These are phyloP conservation scores for Gopherus evgoodei DNA, from an alignment of 2,113 vertebrate species.

Conservation along the genomic window DNA sequence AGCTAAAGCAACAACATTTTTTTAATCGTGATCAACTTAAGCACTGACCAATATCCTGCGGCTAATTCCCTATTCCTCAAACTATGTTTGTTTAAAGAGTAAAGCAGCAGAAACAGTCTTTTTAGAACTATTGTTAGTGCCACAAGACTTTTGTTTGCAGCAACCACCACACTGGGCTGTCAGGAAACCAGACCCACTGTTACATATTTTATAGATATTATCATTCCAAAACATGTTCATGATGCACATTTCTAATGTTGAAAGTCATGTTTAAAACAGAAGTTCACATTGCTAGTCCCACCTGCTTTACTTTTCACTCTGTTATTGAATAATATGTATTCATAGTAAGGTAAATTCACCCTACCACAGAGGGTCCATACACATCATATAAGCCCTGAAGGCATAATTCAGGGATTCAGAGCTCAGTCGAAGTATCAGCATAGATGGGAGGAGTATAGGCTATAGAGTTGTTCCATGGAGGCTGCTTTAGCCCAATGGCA, in stretches of 20 bases:
- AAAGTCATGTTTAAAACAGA: background rate
- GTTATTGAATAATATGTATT: background rate
- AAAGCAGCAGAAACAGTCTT: background rate
- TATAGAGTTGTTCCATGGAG: background rate
- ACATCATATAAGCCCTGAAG: background rate
- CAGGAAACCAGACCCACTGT: background rate
- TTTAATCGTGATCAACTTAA: background rate
- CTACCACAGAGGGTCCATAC: background rate
- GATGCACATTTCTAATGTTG: background rate
- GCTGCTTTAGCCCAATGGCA: background rate
- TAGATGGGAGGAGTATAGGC: background rate
- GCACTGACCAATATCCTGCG: background rate
- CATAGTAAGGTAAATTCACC: background rate
- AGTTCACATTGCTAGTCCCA: background rate
- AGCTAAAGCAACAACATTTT: background rate
- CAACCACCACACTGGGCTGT: background rate
- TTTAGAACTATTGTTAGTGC: background rate
- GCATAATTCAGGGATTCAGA: rapidly evolving
- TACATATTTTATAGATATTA: background rate
- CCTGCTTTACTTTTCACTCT: conserved; percentile 15
- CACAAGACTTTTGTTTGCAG: background rate
- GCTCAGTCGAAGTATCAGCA: background rate
- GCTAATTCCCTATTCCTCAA: background rate
- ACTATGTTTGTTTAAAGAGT: background rate
- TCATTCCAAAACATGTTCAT: background rate